These are phyloP conservation scores for Coregonus sp. DNA, from an alignment of 2,797 vertebrate genomes.

Conservation along the genomic window DNA sequence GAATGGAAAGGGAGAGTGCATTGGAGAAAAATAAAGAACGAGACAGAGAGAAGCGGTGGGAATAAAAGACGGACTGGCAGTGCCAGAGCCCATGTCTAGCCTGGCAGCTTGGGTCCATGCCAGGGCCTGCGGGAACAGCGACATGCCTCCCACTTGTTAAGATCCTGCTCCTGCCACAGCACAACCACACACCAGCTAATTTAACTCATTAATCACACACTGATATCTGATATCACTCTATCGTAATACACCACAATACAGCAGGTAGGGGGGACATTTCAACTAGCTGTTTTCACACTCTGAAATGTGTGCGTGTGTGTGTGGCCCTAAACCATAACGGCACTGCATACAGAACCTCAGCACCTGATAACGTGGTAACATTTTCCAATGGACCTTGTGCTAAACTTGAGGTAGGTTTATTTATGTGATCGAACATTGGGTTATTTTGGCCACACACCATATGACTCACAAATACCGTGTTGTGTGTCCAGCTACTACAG, in stretches of 20 bases:
- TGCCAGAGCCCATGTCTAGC: not conserved
- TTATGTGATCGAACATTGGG: not conserved
- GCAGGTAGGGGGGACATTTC: not conserved
- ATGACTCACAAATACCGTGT: not conserved
- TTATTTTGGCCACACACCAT: not conserved
- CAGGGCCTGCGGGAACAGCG: not conserved
- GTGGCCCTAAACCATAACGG: no score
- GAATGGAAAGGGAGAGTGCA: not conserved
- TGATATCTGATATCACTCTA: not conserved
- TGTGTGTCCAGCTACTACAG: not conserved
- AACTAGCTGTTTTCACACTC: not conserved
- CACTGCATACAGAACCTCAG: no score
- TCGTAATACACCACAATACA: no score
- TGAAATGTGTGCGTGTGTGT: no score
- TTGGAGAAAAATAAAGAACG: conserved; percentile 10
- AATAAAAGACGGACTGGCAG: not conserved
- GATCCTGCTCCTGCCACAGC: conserved; percentile 2
- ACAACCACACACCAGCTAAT: conserved; percentile 9
- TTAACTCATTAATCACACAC: conserved; percentile 12
- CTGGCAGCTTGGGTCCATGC: not conserved
- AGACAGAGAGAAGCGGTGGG: not conserved
- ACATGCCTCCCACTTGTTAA: not conserved
- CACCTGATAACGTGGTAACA: not conserved
- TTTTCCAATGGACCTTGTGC: not conserved
- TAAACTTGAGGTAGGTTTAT: not conserved